Percentiles rank a stretch among this genome's conserved stretches.
Evolutionary conservation across 1,140 invertebrate genomes (phyloP).

Genomic region (Leptinotarsa texana): DNA sequence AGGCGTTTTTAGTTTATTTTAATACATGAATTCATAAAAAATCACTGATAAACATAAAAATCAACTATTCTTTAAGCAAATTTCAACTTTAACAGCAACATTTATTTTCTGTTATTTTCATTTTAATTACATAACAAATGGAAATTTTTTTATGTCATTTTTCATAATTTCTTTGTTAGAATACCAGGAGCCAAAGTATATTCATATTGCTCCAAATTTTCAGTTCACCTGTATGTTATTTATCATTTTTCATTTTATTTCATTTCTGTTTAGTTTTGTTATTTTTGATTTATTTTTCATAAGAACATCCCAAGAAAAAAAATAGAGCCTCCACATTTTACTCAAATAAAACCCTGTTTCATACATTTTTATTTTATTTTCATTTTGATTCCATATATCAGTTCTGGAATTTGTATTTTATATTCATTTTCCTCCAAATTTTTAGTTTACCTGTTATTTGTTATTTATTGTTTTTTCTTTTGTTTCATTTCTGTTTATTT

Average conservation of each 20-base stretch:
- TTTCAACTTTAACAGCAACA: too few relatives aligned
- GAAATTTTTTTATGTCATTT: too few relatives aligned
- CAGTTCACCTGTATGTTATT: too few relatives aligned
- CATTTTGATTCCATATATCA: too few relatives aligned
- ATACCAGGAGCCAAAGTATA: not conserved
- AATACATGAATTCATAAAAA: too few relatives aligned
- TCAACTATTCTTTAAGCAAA: too few relatives aligned
- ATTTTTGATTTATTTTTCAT: not conserved
- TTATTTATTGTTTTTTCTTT: too few relatives aligned
- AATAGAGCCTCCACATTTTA: not conserved
- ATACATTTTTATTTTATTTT: not conserved
- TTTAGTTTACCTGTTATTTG: too few relatives aligned
- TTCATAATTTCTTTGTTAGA: not conserved
- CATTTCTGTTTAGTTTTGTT: not conserved
- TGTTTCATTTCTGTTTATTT: not conserved
- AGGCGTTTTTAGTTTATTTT: not conserved
- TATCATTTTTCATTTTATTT: not conserved
- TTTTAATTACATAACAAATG: too few relatives aligned
- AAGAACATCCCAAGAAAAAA: not conserved
- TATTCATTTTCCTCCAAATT: not conserved
- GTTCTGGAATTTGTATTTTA: too few relatives aligned
- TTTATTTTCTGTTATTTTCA: too few relatives aligned
- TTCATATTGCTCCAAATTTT: not conserved
- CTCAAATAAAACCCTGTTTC: not conserved
- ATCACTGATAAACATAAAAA: too few relatives aligned